Percentiles rank a stretch among this genome's conserved stretches.
Evolutionary conservation across 2,888 invertebrate genomes (phyloP).

Genomic region (Cheilosia vulpina): DNA sequence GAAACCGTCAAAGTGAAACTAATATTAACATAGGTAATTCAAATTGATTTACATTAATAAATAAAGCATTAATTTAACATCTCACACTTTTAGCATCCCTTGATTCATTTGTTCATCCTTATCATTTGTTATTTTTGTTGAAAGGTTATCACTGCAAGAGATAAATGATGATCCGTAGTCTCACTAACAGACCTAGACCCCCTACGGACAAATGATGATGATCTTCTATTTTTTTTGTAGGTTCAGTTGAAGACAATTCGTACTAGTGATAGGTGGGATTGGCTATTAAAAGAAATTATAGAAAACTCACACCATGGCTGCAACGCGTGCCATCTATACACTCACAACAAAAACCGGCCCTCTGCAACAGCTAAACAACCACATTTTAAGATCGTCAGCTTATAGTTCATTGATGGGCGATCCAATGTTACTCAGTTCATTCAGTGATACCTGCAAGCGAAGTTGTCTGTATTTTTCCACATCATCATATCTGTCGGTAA

Average conservation of each 20-base stretch:
- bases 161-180: not conserved
- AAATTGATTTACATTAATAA: too few species aligned
- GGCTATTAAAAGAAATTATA: not conserved
- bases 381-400: constrained; percentile 13
- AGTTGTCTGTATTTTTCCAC: constrained; percentile 44
- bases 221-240: constrained; percentile 13
- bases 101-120: not conserved
- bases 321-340: constrained; percentile 64
- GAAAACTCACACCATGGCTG: constrained; percentile 37
- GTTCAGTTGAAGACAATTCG: constrained; percentile 25
- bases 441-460: not conserved
- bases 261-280: constrained; percentile 17
- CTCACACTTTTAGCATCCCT: not conserved
- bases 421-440: constrained; percentile 7
- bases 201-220: constrained; percentile 12
- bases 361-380: constrained; percentile 18
- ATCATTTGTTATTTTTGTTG: not conserved
- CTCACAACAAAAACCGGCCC: constrained; percentile 35
- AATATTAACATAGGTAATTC: too few species aligned
- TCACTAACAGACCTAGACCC: constrained; percentile 4
- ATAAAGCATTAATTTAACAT: too few species aligned
- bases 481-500: constrained; percentile 48
- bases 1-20: too few species aligned
- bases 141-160: constrained; percentile 17
- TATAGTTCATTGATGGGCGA: constrained; percentile 8